Evolutionary conservation across 2,797 vertebrate species (phyloP).

Genomic region (Anas capensis): DNA sequence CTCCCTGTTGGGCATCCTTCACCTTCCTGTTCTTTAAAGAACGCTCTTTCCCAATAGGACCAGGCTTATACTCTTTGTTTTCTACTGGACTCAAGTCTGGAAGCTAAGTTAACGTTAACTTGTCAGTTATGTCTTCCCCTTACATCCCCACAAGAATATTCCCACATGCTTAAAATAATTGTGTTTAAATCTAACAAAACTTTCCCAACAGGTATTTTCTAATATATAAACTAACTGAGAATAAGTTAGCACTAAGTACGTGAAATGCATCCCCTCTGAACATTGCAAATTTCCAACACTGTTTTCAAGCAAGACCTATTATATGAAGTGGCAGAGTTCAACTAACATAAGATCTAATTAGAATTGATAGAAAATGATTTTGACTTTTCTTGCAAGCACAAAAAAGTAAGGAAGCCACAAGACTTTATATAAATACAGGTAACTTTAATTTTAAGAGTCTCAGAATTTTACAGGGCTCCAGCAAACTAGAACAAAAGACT

Average conservation of each 20-base stretch:
- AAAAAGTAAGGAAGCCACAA: background rate
- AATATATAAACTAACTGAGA: background rate
- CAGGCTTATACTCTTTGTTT: constrained; percentile 97
- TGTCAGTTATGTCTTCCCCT: constrained; percentile 39
- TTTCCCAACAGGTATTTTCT: background rate
- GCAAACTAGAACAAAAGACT: background rate
- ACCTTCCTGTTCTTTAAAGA: constrained; percentile 97
- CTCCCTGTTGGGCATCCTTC: constrained; percentile 92
- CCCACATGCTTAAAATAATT: background rate
- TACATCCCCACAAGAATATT: background rate
- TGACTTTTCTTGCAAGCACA: background rate
- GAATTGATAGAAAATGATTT: background rate
- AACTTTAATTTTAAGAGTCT: background rate
- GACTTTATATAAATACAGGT: background rate
- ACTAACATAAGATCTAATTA: background rate
- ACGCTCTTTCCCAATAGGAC: constrained; percentile 97
- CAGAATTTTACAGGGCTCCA: background rate
- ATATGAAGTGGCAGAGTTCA: background rate
- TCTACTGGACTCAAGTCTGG: constrained; percentile 93
- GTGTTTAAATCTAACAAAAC: background rate
- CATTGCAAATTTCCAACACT: background rate
- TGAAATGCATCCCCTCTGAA: background rate
- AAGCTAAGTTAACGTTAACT: constrained; percentile 83
- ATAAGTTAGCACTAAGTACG: fast-evolving
- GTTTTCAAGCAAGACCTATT: background rate